Percentiles rank a stretch among this genome's conserved stretches.
These are phyloP conservation scores for Helicolenus hilgendorfi DNA, from an alignment of 2,797 vertebrate genomes.

Conservation along the genomic window DNA sequence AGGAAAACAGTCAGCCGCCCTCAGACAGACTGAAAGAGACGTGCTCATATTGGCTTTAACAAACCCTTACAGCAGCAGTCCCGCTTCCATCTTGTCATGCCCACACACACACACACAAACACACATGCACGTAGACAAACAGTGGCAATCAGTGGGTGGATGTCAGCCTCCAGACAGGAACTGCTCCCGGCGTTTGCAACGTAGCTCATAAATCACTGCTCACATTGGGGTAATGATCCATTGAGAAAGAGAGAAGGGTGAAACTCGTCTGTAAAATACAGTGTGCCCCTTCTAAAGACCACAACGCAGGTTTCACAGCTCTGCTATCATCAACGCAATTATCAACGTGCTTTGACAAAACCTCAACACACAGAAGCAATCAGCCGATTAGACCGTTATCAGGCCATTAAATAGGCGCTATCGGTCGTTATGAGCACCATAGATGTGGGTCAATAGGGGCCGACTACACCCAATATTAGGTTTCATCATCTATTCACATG, in stretches of 20 bases:
- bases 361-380: background rate
- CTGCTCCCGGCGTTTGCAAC: constrained; percentile 64
- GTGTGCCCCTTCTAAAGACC: constrained; percentile 41
- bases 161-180: constrained; percentile 73
- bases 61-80: constrained; percentile 34
- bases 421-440: background rate
- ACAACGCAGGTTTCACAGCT: constrained; percentile 22
- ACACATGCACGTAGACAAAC: constrained; percentile 54
- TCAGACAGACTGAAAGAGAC: constrained; percentile 41
- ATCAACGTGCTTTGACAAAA: constrained; percentile 33
- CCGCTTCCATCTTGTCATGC: constrained; percentile 11
- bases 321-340: constrained; percentile 42
- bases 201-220: constrained; percentile 78
- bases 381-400: too few relatives aligned
- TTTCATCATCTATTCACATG: background rate
- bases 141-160: constrained; percentile 69
- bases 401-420: background rate
- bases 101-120: constrained; percentile 29
- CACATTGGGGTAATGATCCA: constrained; percentile 69
- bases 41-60: constrained; percentile 27
- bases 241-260: constrained; percentile 45
- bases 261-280: constrained; percentile 54
- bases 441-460: background rate
- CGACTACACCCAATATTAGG: background rate
- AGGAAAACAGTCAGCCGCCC: constrained; percentile 39